Evolutionary conservation across 1,140 invertebrate species (phyloP).

Genomic region (Calephelis nemesis): DNA sequence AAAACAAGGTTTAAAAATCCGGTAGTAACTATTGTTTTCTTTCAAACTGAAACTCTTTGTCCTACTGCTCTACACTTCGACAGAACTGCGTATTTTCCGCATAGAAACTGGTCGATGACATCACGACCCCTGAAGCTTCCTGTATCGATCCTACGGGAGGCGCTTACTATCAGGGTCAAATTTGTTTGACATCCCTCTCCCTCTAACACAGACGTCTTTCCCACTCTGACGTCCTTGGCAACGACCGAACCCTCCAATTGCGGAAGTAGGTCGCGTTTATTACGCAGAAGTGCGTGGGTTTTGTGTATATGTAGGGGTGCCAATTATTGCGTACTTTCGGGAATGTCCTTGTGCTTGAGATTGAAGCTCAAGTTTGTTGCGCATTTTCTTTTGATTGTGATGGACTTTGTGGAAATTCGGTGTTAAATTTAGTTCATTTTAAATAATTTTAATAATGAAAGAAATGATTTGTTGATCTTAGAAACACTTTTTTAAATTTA

Average conservation of each 20-base stretch:
- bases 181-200: conserved; percentile 56
- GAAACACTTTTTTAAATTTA: too few relatives aligned
- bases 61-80: background rate
- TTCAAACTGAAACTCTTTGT: too few relatives aligned
- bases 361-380: background rate
- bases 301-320: background rate
- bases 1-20: too few relatives aligned
- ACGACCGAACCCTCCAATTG: conserved; percentile 34
- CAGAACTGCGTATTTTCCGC: conserved; percentile 9
- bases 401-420: too few relatives aligned
- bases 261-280: conserved; percentile 22
- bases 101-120: conserved; percentile 21
- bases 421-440: too few relatives aligned
- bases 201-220: conserved; percentile 37
- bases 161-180: conserved; percentile 60
- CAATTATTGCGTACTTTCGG: background rate
- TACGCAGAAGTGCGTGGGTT: background rate
- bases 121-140: conserved; percentile 27
- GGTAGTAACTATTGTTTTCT: too few relatives aligned
- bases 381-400: too few relatives aligned
- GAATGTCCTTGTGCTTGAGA: background rate
- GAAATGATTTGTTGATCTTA: too few relatives aligned
- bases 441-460: too few relatives aligned
- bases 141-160: conserved; percentile 52
- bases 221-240: conserved; percentile 37